Evolutionary conservation across 1,140 invertebrate genomes (phyloP).

Genomic region (Lutraria rhynchaena): DNA sequence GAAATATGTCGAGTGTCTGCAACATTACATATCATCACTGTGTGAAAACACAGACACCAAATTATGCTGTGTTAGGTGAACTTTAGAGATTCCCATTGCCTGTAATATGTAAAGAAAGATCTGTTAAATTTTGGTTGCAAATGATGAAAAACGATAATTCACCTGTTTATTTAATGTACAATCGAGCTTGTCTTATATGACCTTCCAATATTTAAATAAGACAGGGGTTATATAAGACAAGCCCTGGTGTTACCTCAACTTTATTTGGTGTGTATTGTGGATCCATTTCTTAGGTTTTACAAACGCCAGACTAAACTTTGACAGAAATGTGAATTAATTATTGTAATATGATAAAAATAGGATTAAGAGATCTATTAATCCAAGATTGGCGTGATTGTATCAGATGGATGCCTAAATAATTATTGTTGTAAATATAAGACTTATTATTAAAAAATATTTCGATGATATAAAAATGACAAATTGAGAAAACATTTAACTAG

Average conservation of each 20-base stretch:
- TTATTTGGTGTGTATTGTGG: no score
- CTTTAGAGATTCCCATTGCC: constrained; percentile 26
- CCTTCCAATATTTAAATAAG: neutral
- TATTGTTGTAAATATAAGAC: neutral
- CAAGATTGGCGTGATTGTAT: no score
- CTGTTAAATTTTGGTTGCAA: no score
- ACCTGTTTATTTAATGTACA: constrained; percentile 8
- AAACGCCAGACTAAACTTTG: neutral
- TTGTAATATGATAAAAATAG: no score
- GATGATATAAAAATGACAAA: neutral
- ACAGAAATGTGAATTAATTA: neutral
- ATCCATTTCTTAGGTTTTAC: neutral
- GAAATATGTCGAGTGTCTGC: no score
- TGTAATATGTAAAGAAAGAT: no score
- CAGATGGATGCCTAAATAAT: neutral
- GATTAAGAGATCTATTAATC: no score
- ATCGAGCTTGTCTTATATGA: no score
- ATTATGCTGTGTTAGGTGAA: constrained; percentile 21
- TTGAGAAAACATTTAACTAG: neutral
- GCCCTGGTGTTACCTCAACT: no score
- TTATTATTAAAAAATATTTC: neutral
- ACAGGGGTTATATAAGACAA: no score
- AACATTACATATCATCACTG: no score
- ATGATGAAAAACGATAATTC: constrained; percentile 9
- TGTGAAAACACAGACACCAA: constrained; percentile 18